Percentiles rank a stretch among this genome's conserved stretches.
Evolutionary conservation across 2,888 invertebrate genomes (phyloP).

Genomic region (Macaria liturata): DNA sequence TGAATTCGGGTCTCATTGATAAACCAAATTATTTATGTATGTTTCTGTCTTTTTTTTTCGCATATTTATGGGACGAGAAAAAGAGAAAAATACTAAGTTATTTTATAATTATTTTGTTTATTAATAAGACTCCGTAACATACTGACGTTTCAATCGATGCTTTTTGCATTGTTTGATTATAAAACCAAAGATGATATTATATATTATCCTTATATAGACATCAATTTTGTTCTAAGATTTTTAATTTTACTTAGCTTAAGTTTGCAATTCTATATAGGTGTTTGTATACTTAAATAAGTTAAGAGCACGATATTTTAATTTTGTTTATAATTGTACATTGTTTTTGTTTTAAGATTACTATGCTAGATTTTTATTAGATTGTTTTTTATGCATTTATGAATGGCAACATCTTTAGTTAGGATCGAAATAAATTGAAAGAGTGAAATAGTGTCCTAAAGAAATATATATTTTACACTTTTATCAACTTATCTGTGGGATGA

Average conservation of each 20-base stretch:
- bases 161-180: constrained; percentile 48
- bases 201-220: constrained; percentile 47
- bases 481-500: no score
- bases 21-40: no score
- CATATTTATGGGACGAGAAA: no score
- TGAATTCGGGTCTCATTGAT: background rate
- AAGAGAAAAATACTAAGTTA: no score
- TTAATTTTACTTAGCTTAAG: constrained; percentile 27
- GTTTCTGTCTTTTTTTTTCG: no score
- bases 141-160: no score
- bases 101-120: no score
- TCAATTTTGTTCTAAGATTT: constrained; percentile 49
- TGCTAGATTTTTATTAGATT: constrained; percentile 30
- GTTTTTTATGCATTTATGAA: constrained; percentile 31
- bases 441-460: background rate
- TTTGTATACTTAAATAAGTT: constrained; percentile 23
- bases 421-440: background rate
- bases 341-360: constrained; percentile 26
- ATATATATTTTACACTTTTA: no score
- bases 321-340: constrained; percentile 33
- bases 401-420: constrained; percentile 23
- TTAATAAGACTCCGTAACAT: no score
- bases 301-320: constrained; percentile 27
- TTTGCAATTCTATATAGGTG: constrained; percentile 21
- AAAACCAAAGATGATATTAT: constrained; percentile 79